Conservation (phyloP, 2,113 vertebrate genomes). For the Anseranas semipalmata region DNA sequence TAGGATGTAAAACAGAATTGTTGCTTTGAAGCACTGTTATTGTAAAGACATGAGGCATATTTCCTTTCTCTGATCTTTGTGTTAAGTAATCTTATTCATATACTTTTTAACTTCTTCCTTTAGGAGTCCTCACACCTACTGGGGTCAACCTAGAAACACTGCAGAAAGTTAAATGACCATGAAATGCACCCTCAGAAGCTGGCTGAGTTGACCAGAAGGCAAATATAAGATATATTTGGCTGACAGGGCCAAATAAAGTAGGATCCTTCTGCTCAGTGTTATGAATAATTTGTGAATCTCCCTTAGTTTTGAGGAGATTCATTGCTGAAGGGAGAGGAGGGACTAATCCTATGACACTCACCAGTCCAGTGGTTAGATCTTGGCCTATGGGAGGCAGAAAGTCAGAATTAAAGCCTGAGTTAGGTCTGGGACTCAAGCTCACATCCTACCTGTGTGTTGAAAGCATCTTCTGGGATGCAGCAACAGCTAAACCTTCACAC, state of each 20-base stretch:
- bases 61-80: neutral
- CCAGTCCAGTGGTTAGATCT: neutral
- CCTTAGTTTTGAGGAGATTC: neutral
- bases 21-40: neutral
- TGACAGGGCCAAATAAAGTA: neutral
- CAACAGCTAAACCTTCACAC: neutral
- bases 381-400: neutral
- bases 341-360: neutral
- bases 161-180: neutral
- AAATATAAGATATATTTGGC: neutral
- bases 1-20: neutral
- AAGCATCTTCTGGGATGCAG: neutral
- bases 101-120: neutral
- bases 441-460: accelerated
- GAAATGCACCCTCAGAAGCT: neutral
- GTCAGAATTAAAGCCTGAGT: neutral
- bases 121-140: neutral
- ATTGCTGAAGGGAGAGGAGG: neutral
- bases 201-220: neutral
- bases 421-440: neutral
- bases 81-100: neutral
- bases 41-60: neutral
- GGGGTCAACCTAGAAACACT: neutral
- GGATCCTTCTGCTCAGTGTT: neutral
- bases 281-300: neutral